Conservation (phyloP, 1,140 invertebrate genomes). For the Coptotermes formosanus region DNA sequence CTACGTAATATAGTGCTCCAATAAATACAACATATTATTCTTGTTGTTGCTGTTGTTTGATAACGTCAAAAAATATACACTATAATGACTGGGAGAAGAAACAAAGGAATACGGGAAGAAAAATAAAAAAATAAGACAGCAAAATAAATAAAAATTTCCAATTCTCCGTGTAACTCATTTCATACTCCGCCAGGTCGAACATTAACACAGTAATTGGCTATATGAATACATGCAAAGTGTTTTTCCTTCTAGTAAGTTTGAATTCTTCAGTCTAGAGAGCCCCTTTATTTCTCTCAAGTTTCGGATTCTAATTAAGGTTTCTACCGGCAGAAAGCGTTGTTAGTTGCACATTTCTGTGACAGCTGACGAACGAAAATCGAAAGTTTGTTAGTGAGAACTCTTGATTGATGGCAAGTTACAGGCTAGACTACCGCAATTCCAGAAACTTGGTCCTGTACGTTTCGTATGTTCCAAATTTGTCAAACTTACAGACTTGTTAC, state of each 20-base stretch:
- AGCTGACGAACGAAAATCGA: slow-evolving; percentile 17
- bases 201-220: no score
- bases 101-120: no score
- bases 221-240: no score
- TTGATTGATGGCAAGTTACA: neutral
- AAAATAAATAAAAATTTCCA: no score
- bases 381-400: neutral
- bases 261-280: neutral
- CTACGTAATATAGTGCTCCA: no score
- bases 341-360: slow-evolving; percentile 12
- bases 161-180: no score
- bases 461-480: neutral
- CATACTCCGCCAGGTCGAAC: no score
- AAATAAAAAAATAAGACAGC: no score
- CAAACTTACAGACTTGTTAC: slow-evolving; percentile 9
- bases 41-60: no score
- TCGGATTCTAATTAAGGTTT: neutral
- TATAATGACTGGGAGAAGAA: no score
- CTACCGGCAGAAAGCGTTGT: neutral
- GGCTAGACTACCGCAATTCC: neutral
- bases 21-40: no score
- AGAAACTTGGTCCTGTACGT: slow-evolving; percentile 4
- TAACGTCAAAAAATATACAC: no score
- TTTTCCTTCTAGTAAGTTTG: neutral
- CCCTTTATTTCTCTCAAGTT: neutral